Conservation (phyloP, 2,113 vertebrate genomes). For the Baryphthengus martii region DNA sequence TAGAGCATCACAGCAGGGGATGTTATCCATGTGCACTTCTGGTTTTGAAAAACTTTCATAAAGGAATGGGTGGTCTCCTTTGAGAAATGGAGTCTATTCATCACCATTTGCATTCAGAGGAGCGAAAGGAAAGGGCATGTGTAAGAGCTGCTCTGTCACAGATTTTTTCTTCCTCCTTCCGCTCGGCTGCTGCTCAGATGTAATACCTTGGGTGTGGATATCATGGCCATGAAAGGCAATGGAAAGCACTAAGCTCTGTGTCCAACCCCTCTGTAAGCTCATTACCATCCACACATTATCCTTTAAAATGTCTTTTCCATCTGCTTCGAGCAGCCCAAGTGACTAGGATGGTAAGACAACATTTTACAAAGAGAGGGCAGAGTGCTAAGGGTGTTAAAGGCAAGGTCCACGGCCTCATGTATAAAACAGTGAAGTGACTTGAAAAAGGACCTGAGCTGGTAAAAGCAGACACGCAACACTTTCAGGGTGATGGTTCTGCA, state of each 20-base stretch:
- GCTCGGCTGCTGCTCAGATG: background rate
- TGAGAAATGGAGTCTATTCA: background rate
- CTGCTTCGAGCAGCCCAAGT: background rate
- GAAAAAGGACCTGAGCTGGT: background rate
- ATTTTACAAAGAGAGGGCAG: background rate
- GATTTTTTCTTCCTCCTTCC: background rate
- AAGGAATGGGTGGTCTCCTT: background rate
- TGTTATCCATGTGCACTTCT: background rate
- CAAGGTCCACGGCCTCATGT: rapidly evolving
- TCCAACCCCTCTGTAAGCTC: background rate
- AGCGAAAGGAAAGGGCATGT: background rate
- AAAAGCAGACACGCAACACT: background rate
- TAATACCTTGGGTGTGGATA: background rate
- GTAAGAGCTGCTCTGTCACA: background rate
- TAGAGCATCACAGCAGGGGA: background rate
- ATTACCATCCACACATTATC: rapidly evolving
- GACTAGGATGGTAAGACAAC: background rate
- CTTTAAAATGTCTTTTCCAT: background rate
- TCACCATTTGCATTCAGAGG: background rate
- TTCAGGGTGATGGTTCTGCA: background rate
- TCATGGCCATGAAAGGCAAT: background rate
- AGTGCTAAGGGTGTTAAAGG: background rate
- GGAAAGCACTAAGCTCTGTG: background rate
- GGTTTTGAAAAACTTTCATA: background rate
- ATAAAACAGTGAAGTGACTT: background rate